Conservation (phyloP, 2,888 invertebrate species). For the Hypena proboscidalis region DNA sequence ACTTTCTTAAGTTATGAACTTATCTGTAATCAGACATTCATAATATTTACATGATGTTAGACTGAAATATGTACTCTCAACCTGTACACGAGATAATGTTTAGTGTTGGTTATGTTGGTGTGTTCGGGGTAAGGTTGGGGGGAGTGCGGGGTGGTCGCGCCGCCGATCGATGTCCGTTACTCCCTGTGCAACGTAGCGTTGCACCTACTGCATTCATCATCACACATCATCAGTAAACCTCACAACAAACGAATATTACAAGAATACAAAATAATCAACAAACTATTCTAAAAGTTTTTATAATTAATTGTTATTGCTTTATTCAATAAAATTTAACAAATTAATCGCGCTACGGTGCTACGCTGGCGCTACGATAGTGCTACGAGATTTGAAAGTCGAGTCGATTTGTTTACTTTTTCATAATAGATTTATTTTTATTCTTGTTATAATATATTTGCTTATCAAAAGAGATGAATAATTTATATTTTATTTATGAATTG, state of each 20-base stretch:
- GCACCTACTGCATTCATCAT: constrained; percentile 65
- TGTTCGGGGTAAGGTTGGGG: constrained; percentile 28
- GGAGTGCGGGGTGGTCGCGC: constrained; percentile 43
- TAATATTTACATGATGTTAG: constrained; percentile 22
- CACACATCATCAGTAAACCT: constrained; percentile 31
- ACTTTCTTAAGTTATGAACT: too few relatives aligned
- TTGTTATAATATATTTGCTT: too few relatives aligned
- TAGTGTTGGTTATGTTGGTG: constrained; percentile 50
- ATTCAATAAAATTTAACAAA: constrained; percentile 2
- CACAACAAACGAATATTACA: too few relatives aligned
- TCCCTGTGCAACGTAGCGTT: constrained; percentile 62
- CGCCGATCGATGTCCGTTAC: constrained; percentile 76
- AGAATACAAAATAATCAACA: too few relatives aligned
- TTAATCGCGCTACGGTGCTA: constrained; percentile 32
- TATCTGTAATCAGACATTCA: too few relatives aligned
- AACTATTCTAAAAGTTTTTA: too few relatives aligned
- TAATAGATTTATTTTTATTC: neutral
- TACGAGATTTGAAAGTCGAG: constrained; percentile 24
- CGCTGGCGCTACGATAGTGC: constrained; percentile 33
- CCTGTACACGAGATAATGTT: constrained; percentile 65
- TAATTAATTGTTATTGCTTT: too few relatives aligned
- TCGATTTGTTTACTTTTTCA: neutral
- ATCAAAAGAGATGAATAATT: too few relatives aligned
- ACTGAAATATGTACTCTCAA: constrained; percentile 40
- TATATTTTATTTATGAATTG: too few relatives aligned